Evolutionary conservation across 53 echinoderm and acorn worm species (phyloP).

Genomic region (Zoroaster sp.): DNA sequence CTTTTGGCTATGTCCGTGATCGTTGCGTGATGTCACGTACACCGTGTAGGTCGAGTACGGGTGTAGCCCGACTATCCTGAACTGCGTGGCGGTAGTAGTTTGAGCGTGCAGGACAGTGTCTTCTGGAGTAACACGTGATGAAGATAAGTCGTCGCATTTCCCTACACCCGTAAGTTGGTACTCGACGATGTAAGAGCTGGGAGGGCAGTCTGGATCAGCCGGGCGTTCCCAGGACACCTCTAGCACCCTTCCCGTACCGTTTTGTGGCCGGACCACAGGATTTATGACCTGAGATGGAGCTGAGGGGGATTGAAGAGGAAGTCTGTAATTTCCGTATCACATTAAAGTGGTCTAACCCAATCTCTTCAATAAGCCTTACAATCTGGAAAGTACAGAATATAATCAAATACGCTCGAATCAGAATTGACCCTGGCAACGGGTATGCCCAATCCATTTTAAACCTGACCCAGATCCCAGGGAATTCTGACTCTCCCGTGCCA

Average conservation of each 20-base stretch:
- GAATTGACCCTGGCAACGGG: no score
- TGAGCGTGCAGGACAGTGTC: no score
- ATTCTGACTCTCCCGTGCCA: no score
- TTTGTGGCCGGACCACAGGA: not conserved
- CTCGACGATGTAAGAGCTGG: slow-evolving; percentile 57
- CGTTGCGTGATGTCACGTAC: slow-evolving; percentile 68
- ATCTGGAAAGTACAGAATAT: no score
- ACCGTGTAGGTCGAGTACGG: slow-evolving; percentile 72
- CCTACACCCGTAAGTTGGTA: slow-evolving; percentile 56
- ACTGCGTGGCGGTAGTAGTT: slow-evolving; percentile 26
- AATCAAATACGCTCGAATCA: no score
- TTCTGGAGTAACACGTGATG: slow-evolving; percentile 7
- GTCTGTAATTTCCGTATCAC: slow-evolving; percentile 20
- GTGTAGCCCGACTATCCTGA: slow-evolving; percentile 42
- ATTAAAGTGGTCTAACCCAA: not conserved
- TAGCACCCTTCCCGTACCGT: slow-evolving; percentile 43
- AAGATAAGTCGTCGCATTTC: slow-evolving; percentile 50
- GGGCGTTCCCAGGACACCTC: slow-evolving; percentile 54
- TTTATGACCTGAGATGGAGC: slow-evolving; percentile 33
- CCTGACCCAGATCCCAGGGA: no score
- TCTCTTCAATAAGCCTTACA: no score
- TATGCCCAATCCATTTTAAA: no score
- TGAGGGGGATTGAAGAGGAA: slow-evolving; percentile 28
- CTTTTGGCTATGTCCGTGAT: slow-evolving; percentile 55
- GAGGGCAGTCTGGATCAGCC: slow-evolving; percentile 53